Evolutionary conservation across 2,888 invertebrate species (phyloP), one percentile per base, ranked within the genome.

Genomic region (Caenorhabditis drosophilae): DNA sequence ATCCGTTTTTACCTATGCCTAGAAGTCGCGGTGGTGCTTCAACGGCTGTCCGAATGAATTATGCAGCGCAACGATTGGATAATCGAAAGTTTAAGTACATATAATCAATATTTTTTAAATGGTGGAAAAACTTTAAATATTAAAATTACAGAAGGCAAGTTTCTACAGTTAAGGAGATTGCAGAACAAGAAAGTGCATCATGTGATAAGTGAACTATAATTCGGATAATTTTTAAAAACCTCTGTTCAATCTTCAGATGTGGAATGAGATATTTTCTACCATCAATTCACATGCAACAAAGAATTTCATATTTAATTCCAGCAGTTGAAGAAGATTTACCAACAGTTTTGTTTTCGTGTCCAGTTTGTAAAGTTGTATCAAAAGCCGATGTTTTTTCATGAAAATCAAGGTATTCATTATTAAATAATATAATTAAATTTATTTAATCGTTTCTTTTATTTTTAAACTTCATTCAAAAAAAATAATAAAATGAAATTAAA

Each of bases 1-100:
- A 66, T 46, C 66, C 66, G 6, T 60, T 60, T 16, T 31, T 55
- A 2, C 66, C 66, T 0, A 52, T 59, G 55, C 58, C 60, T 27
- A 41, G 46, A 12, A 38, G 59, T 20, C 36, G 49, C 3, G 40
- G 26, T 15, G 47, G 40, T 31, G 25, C 31, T 6, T 25, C 38
- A 1, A 47, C 60, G 4, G 56, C 59, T 4, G 34, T 34, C 2
- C 51, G 66, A 2, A 66, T 66, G 66, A 59, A 60, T 26, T 66
- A 56, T 38, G 66, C 66, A 1, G 59, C 56, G 9, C 58, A 56
- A 26, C 15, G 56, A 31, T 31, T 66, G 4, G 66, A 60, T 9
- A 66, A 60, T 49, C 51, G 56, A 6, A 56, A 56, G n/a, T 66
- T 45, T 42, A 42, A 26, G 41, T 41, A 12, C 4, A 22, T 16